phyloP scores from a whole-genome alignment of 2,888 invertebrate genomes.

The Rotaria sp. region DNA sequence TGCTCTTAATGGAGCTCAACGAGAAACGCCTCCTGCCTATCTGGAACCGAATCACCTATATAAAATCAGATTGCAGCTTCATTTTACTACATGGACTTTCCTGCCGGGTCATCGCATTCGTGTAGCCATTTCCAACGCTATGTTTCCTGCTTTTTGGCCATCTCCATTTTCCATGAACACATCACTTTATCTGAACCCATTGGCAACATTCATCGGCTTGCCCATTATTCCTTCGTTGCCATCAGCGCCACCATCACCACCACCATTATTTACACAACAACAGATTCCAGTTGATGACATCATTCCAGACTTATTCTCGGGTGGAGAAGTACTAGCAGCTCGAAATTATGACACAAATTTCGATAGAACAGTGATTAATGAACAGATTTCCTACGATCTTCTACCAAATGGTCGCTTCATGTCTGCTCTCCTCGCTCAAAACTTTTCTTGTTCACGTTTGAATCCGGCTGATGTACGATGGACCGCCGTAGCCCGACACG shows the following conservation, averaged over 20 bases:
- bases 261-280: not conserved
- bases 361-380: not conserved
- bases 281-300: not conserved
- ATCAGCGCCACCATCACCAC: not conserved
- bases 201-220: not conserved
- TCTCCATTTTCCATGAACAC: not conserved
- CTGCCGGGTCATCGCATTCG: not conserved
- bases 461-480: not conserved
- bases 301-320: not conserved
- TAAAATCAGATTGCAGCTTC: not conserved
- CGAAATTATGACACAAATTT: not conserved
- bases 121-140: not conserved
- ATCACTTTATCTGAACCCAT: not conserved
- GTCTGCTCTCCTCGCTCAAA: not conserved
- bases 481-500: not conserved
- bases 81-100: not conserved
- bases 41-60: not conserved
- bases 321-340: not conserved
- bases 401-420: not conserved
- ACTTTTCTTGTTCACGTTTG: not conserved
- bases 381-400: not conserved
- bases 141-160: not conserved
- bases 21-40: not conserved
- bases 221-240: not conserved
- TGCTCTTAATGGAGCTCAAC: not conserved